These are phyloP conservation scores for Schizothorax lantsangensis DNA, from an alignment of 2,797 vertebrate genomes.

Conservation along the genomic window DNA sequence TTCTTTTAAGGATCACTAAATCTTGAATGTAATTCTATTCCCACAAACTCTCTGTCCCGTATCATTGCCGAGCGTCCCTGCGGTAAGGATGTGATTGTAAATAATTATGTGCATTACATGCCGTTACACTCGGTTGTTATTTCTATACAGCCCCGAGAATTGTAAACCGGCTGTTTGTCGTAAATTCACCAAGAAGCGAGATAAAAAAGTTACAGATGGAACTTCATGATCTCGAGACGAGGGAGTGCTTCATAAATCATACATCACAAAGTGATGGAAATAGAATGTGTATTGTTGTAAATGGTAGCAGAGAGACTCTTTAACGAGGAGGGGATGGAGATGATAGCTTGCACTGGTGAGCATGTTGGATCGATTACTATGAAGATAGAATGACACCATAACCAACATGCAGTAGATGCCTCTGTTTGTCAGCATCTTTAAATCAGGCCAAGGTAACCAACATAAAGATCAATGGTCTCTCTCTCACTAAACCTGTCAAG, in stretches of 20 bases:
- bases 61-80: conserved; percentile 67
- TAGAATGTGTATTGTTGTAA: conserved; percentile 65
- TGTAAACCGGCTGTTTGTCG: conserved; percentile 66
- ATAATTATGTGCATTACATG: conserved; percentile 70
- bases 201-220: conserved; percentile 67
- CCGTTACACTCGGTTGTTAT: conserved; percentile 67
- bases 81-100: conserved; percentile 71
- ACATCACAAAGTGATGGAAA: conserved; percentile 65
- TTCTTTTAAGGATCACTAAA: conserved; percentile 78
- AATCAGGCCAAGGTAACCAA: conserved; percentile 19
- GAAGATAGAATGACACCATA: conserved; percentile 58
- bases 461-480: conserved; percentile 14
- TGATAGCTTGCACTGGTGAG: conserved; percentile 29
- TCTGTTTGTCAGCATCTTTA: conserved; percentile 34
- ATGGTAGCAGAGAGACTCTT: conserved; percentile 38
- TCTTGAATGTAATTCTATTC: conserved; percentile 78
- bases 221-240: conserved; percentile 46
- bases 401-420: conserved; percentile 6
- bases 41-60: conserved; percentile 71
- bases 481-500: conserved; percentile 16
- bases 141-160: conserved; percentile 73
- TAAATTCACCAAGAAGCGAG: conserved; percentile 70
- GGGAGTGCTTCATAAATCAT: conserved; percentile 63
- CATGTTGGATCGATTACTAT: conserved; percentile 47
- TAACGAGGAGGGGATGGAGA: conserved; percentile 34